Base-by-base conservation (phyloP, 2,888 invertebrate genomes). In the Tholera decimalis region DNA sequence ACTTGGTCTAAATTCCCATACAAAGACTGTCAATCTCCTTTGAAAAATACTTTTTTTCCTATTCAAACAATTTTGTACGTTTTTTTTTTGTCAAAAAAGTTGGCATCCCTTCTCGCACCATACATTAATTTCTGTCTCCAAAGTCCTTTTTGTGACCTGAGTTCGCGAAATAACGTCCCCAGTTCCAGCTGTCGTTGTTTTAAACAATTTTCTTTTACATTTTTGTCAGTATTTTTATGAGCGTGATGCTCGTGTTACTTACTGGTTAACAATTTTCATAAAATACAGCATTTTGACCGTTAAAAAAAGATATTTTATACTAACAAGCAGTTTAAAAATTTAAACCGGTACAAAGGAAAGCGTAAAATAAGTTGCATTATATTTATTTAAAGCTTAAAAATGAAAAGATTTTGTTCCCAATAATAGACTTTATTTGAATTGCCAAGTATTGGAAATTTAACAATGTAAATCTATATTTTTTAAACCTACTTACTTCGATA, bases 191-290 rank as follows among this genome's bases (percentile, higher is more conserved):
- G 88, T 78, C 84, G 85, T 84, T 85, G 85, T 86, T 87, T 82
- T 83, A 83, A 89, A 85, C 83, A 85, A 83, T 87, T 85, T 86
- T 83, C 86, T 87, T 85, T 82, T 74, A 82, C 77, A 83, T 85
- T 85, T n/a, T 86, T 83, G 80, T 83, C 80, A 73, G 79, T 82
- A 73, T 82, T 84, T 83, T 83, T 78, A 80, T 55, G 72, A 69
- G 68, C 76, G 62, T 72, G 61, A 76, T 78, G 71, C 79, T 72
- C 78, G 72, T 74, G 78, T 80, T 80, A 74, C 70, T 65, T 74
- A 73, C 71, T 67, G 77, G 78, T 81, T 82, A 79, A 77, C 75
- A 73, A 78, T 79, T 79, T 83, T 79, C 73, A 74, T 74, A 68
- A 79, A 75, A 73, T 73, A 60, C 53, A 54, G 60, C 70, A 70